Conservation (phyloP, 2,797 vertebrate species). For the Peromyscus eremicus region DNA sequence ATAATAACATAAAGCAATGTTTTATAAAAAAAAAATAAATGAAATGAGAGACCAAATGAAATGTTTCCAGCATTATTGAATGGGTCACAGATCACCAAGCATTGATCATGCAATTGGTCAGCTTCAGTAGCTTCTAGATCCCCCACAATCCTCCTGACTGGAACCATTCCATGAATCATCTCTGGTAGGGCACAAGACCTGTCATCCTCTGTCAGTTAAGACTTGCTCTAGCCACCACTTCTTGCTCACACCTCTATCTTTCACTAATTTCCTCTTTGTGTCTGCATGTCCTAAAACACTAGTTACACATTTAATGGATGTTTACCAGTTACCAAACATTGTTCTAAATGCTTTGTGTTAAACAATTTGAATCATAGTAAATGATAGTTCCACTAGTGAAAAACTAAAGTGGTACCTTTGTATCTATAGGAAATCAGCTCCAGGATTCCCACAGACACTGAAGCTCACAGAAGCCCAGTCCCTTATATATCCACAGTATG, state of each 20-base stretch:
- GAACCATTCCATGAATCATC: neutral
- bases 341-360: neutral
- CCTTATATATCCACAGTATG: neutral
- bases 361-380: neutral
- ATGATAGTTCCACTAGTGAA: neutral
- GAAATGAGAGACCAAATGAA: neutral
- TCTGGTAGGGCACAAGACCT: neutral
- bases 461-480: neutral
- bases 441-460: neutral
- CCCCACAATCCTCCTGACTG: neutral
- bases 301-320: neutral
- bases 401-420: neutral
- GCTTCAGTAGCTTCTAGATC: neutral
- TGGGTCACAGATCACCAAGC: neutral
- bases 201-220: neutral
- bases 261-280: neutral
- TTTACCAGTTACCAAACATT: neutral
- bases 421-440: neutral
- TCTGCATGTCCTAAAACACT: neutral
- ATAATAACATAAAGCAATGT: conserved; percentile 20
- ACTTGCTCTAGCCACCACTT: neutral
- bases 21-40: conserved; percentile 5
- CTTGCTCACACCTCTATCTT: neutral
- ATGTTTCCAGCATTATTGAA: neutral
- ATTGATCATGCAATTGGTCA: accelerated